Evolutionary conservation across 1,140 invertebrate species (phyloP), one percentile per base, ranked within the genome.

Genomic region (Chionoecetes opilio): DNA sequence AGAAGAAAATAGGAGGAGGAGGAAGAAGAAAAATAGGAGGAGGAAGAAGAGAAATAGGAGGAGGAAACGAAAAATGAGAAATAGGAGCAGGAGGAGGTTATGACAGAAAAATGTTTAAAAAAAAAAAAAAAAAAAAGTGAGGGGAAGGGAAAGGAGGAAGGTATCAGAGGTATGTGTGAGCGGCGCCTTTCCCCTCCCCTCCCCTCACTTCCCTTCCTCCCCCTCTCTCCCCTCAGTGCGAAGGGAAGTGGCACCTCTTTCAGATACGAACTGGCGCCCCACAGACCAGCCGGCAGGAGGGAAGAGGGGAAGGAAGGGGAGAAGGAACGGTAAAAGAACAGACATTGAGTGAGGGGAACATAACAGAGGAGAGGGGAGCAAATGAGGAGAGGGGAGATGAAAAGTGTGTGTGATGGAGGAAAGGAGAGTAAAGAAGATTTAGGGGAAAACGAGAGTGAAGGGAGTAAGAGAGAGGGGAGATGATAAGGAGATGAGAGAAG

Each of bases 251-350:
- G 31, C 37, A 6, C 85, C 26, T 14, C 37, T 31, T 21, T 86
- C 85, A 86, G 85, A 35, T 86, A 34, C 85, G 21, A n/a, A 75
- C 63, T 75, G 63, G 63, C 63, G 63, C 63, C 63, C 63, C 63
- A n/a, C n/a, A 75, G 63, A 75, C 63, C n/a, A 26, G 63, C 63
- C 21, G 21, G 63, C 21, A 6, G 63, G 63, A n/a, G n/a, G 21
- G n/a, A 5, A 21, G n/a, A n/a, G n/a, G 1, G 63, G 21, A 26
- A 75, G 21, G 53, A 21, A 21, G 26, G 53, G 21, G 6, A 26
- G n/a, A n/a, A 21, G n/a, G n/a, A 75, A 46, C 41, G 41, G 41
- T 5, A 46, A 14, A 46, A 14, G 41, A 8, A 46, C 5, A n/a
- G n/a, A 46, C 41, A 46, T 5, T 46, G 41, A 14, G 63, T n/a